These are phyloP conservation scores for Leptura quadrifasciata DNA, from an alignment of 2,888 invertebrate genomes.

Conservation along the genomic window DNA sequence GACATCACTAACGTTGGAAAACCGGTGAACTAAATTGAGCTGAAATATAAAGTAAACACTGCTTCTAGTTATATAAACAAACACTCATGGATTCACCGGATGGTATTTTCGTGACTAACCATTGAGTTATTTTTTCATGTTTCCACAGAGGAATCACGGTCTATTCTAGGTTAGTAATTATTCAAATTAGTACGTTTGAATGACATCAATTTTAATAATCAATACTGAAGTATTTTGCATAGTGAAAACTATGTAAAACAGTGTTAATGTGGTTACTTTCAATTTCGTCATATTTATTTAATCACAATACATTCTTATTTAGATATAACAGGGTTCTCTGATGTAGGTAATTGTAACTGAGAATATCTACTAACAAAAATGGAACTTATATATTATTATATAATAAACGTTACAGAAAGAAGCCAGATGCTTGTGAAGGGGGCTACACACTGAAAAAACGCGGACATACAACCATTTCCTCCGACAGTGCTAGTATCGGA, in stretches of 20 bases:
- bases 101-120: conserved; percentile 27
- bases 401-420: too few species aligned
- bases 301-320: too few species aligned
- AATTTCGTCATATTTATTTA: not conserved
- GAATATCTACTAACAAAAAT: too few species aligned
- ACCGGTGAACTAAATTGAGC: not conserved
- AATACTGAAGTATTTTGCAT: conserved; percentile 7
- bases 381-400: too few species aligned
- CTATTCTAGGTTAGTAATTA: conserved; percentile 8
- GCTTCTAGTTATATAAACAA: conserved; percentile 1
- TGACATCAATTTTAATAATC: conserved; percentile 1
- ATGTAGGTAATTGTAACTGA: too few species aligned
- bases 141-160: conserved; percentile 19
- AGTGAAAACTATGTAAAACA: not conserved
- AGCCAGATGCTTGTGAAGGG: too few species aligned
- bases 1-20: not conserved
- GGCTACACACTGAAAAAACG: too few species aligned
- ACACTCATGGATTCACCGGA: conserved; percentile 14
- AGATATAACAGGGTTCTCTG: too few species aligned
- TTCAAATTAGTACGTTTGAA: conserved; percentile 11
- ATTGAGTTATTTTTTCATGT: conserved; percentile 14
- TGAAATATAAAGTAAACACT: conserved; percentile 30
- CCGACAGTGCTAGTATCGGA: too few species aligned
- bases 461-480: too few species aligned
- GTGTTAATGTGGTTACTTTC: not conserved